Evolutionary conservation across 1,140 invertebrate species (phyloP), one percentile per base, ranked within the genome.

Genomic region (Drosophila nannoptera): DNA sequence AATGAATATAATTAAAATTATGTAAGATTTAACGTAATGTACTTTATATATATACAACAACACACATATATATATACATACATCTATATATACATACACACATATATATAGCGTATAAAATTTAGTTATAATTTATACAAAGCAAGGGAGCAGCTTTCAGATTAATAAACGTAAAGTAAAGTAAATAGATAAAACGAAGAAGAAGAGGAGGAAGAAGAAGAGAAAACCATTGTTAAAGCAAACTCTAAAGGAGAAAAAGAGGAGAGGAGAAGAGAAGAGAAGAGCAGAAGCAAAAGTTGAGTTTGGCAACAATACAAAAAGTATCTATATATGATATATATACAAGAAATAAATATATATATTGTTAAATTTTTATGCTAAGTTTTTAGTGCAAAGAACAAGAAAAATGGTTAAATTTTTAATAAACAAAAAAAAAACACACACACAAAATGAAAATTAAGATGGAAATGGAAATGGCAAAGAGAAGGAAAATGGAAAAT

Each of bases 321-420:
- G 68, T 70, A 66, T 73, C 67, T 65, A 74, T 74, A 69, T 73
- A 75, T 66, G 77, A 82, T 83, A 77, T 83, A 82, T 83, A 75
- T 75, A 75, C 64, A 75, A 62, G 43, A 59, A 29, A 50, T 66
- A 62, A 60, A 77, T 75, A 75, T 75, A 73, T 75, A 68, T 77
- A 75, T 75, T 86, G 81, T 86, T 86, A 86, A 81, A 86, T 81
- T 81, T 83, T 67, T 83, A 86, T 86, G 82, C 82, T 86, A 86
- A 86, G 81, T 86, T 86, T 86, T 86, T 86, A 86, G 80, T 84
- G 75, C 62, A 66, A 52, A 66, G 35, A 52, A 43, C 14, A 43
- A 64, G 64, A 74, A 63, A 75, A 84, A 86, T 76, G 81, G 77
- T 86, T 86, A 86, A 61, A 86, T 86, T 86, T 86, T 86, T 86